Base-by-base conservation (phyloP, 2,113 vertebrate genomes). In the Meles meles region DNA sequence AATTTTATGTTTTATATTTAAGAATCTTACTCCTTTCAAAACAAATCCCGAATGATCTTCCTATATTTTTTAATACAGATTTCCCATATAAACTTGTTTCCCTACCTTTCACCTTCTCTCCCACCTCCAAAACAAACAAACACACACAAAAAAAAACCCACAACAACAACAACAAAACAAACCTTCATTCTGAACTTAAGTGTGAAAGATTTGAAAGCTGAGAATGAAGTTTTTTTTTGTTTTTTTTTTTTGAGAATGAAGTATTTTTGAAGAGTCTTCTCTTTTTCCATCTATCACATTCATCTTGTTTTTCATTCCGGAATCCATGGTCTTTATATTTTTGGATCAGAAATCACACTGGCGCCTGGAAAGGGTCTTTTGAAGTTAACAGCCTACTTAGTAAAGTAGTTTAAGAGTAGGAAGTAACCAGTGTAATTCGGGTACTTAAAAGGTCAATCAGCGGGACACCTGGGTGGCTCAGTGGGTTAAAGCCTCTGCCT, bases 141-240 rank as follows among this genome's bases (percentile, higher is more conserved):
- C 4, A 52, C 14, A 14, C 49, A 49, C 15, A 52, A 55, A 52
- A 15, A 1, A 15, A 52, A 52, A 4, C 49, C 17, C 17, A 6
- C 17, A 6, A 13, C 27, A 94, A 71, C 27, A 94, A 71, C 49
- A 67, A 5, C 21, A 72, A 63, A 91, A 6, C 20, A 95, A 47
- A 39, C 39, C 11, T 95, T 93, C 65, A n/a, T 86, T 82, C n/a
- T 86, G 82, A 92, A 88, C 20, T 96, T 93, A 42, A 76, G 37
- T 88, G 14, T 65, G 67, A 93, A 85, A 87, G 57, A 84, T 88
- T 82, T 57, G 25, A 55, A 97, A 93, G 81, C 80, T 94, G 52
- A 95, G 55, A 84, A n/a, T 83, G 37, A 97, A 86, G 18, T 76
- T 52, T 69, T 96, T 97, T 92, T 81, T n/a, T n/a, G n/a, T n/a